Percentiles rank a stretch among this genome's conserved stretches.
phyloP scores from a whole-genome alignment of 2,888 invertebrate species.

The Pinctada fucata region DNA sequence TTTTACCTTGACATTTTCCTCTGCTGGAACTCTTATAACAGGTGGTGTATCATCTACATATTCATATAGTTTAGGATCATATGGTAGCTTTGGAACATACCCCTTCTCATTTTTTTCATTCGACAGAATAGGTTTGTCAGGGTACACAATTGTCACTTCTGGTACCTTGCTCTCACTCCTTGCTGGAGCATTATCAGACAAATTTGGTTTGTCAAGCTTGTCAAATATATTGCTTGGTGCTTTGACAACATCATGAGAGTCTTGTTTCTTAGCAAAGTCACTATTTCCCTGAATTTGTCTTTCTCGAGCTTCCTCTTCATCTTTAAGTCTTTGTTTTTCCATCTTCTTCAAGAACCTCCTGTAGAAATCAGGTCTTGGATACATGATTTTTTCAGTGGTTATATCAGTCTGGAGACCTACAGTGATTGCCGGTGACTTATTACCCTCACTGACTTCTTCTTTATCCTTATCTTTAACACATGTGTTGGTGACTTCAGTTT shows the following conservation, averaged over 20 bases:
- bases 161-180: neutral
- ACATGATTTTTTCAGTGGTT: constrained; percentile 28
- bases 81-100: neutral
- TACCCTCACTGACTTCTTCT: neutral
- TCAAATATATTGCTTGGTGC: neutral
- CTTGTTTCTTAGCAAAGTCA: neutral
- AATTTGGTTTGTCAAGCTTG: neutral
- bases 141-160: constrained; percentile 25
- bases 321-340: constrained; percentile 1
- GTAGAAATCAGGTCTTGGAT: constrained; percentile 18
- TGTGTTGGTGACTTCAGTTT: neutral
- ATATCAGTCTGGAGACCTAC: constrained; percentile 24
- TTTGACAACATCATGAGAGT: neutral
- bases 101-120: neutral
- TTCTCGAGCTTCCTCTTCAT: neutral
- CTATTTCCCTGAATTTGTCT: neutral
- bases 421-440: neutral
- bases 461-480: neutral
- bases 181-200: too few relatives aligned
- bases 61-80: constrained; percentile 2
- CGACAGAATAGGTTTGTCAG: constrained; percentile 14
- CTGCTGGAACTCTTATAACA: constrained; percentile 13
- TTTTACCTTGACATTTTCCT: constrained; percentile 13
- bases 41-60: constrained; percentile 8
- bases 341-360: constrained; percentile 15